phyloP scores from a whole-genome alignment of 2,797 vertebrate genomes.

The Poecile montanus region DNA sequence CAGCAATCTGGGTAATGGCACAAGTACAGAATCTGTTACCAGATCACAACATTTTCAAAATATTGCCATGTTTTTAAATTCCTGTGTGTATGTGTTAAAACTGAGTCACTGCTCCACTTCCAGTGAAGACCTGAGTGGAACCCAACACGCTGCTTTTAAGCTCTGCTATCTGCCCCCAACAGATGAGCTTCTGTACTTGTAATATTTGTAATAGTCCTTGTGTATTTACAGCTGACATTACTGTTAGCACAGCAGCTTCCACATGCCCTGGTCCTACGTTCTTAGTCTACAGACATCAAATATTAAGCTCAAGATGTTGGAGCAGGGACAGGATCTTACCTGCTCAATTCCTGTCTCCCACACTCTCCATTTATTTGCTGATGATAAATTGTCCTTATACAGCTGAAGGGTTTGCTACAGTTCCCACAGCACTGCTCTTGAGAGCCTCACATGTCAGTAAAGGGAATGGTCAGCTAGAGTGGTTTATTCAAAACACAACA shows the following conservation, averaged over 20 bases:
- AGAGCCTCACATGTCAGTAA: not conserved
- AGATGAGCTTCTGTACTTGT: not conserved
- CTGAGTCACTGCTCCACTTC: conserved; percentile 2
- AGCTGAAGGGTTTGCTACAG: not conserved
- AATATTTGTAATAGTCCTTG: not conserved
- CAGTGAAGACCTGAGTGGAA: not conserved
- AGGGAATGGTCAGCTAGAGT: not conserved
- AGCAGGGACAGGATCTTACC: not conserved
- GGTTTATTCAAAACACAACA: not conserved
- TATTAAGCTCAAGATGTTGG: not conserved
- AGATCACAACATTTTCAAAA: conserved; percentile 20
- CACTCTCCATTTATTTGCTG: not conserved
- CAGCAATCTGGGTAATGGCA: not conserved
- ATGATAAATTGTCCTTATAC: not conserved
- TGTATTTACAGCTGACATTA: not conserved
- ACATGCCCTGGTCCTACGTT: not conserved
- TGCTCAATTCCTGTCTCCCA: not conserved
- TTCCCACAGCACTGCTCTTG: not conserved
- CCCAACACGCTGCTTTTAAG: not conserved
- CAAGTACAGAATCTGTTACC: not conserved
- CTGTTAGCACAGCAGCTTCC: not conserved
- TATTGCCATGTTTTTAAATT: not conserved
- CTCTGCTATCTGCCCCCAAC: not conserved
- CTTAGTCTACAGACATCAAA: not conserved
- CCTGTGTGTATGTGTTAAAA: not conserved